A percentile compares a stretch with the other conserved stretches of the same genome.
These are phyloP conservation scores for Spodoptera littoralis DNA, from an alignment of 2,888 invertebrate species.

Conservation along the genomic window DNA sequence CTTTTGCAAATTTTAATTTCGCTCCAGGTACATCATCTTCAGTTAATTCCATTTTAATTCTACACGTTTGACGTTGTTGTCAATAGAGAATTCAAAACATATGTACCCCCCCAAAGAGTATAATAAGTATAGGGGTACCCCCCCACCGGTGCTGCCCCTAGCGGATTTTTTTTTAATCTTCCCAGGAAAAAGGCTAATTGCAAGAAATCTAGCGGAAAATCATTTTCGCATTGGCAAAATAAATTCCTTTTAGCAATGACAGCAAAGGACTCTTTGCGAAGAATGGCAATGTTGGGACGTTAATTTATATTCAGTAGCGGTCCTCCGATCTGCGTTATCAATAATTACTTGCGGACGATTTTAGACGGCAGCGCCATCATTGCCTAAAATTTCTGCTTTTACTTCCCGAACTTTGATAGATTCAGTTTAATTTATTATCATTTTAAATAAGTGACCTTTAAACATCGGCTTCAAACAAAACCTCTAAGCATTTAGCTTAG, in stretches of 20 bases:
- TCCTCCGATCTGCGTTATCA: constrained; percentile 17
- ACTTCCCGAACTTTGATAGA: constrained; percentile 1
- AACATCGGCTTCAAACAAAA: not conserved
- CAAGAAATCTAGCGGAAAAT: constrained; percentile 14
- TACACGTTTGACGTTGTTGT: too few relatives aligned
- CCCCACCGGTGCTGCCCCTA: too few relatives aligned
- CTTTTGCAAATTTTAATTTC: too few relatives aligned
- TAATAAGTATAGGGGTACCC: too few relatives aligned
- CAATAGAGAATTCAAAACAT: too few relatives aligned
- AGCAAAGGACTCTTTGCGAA: constrained; percentile 5
- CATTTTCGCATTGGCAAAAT: constrained; percentile 8
- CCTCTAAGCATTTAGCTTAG: not conserved
- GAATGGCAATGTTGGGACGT: not conserved
- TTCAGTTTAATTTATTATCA: constrained; percentile 5
- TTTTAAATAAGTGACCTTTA: not conserved
- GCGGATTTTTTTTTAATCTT: too few relatives aligned
- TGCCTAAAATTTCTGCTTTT: constrained; percentile 19
- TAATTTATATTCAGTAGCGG: constrained; percentile 33
- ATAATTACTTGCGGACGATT: constrained; percentile 16
- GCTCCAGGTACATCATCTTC: too few relatives aligned
- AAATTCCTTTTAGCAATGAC: constrained; percentile 12
- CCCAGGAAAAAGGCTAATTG: too few relatives aligned
- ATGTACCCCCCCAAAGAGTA: too few relatives aligned
- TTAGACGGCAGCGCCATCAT: constrained; percentile 9
- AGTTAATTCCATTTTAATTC: too few relatives aligned